These are phyloP conservation scores for Astreopora myriophthalma DNA, from an alignment of 64 coral and sea anemone genomes.

Conservation along the genomic window DNA sequence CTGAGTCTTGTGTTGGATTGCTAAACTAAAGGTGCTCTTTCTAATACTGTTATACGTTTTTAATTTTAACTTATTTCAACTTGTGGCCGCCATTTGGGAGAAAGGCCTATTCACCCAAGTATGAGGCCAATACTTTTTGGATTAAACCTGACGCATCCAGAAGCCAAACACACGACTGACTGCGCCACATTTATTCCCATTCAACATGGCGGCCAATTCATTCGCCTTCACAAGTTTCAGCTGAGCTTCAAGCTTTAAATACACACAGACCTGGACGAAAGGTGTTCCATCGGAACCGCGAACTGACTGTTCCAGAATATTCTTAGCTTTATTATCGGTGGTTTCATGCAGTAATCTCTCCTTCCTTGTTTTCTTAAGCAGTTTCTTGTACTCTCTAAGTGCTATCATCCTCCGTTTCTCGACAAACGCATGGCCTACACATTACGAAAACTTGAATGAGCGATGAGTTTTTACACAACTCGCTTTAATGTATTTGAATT, in stretches of 20 bases:
- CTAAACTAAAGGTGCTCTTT: too few species aligned
- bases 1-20: too few species aligned
- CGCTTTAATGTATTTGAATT: not conserved
- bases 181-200: too few species aligned
- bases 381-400: conserved; percentile 80
- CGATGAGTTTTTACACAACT: not conserved
- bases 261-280: not conserved
- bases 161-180: too few species aligned
- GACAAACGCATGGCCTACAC: conserved; percentile 83
- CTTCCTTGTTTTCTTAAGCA: conserved; percentile 78
- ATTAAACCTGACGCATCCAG: too few species aligned
- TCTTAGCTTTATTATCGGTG: not conserved
- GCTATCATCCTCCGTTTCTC: conserved; percentile 73
- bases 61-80: too few species aligned
- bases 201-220: too few species aligned
- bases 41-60: too few species aligned
- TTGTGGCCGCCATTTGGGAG: too few species aligned
- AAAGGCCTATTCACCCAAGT: too few species aligned
- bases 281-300: not conserved
- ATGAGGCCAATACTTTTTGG: too few species aligned
- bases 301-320: not conserved
- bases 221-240: too few species aligned
- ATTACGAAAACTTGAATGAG: not conserved
- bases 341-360: not conserved
- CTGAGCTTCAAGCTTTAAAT: not conserved